Evolutionary conservation across 2,888 invertebrate genomes (phyloP), one percentile per base, ranked within the genome.

Genomic region (Cantharis rufa): DNA sequence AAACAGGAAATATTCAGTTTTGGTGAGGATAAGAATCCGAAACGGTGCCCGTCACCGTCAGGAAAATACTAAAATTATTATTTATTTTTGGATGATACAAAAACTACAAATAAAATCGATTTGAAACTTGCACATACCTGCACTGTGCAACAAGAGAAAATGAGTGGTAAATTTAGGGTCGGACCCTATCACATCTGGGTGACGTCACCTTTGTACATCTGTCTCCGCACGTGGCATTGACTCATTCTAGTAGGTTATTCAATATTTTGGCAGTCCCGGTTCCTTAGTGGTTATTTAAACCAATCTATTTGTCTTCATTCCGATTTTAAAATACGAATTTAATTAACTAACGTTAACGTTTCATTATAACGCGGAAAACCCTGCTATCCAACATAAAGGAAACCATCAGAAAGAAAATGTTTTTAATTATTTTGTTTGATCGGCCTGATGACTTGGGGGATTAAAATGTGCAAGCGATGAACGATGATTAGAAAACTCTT

Each of bases 211-310:
- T 73, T 73, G 74, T 78, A 70, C 81, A 81, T 80, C 81, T 81
- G 81, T 80, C 80, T 76, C 78, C 74, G 78, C 81, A 80, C 81
- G 80, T 81, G 80, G 77, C 80, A 78, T 81, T 81, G 80, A 80
- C 75, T 81, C 81, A 81, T 79, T 77, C 77, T 71, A 48, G 71
- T 71, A 72, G 77, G 74, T 78, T 78, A 16, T 74, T 75, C 70
- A 72, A 68, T 72, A 78, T 78, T 78, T 78, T 71, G 74, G 68
- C 74, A 62, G 69, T 77, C 74, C 69, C 69, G 48, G 18, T 66
- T 66, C 18, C 64, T 21, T 15, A n/a, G 64, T 66, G 64, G 64
- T 66, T 66, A 66, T 66, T 66, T 66, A 21, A 66, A 24, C 21
- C 64, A 21, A 66, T 66, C 11, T 21, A n/a, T 64, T 64, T 21